phyloP scores from a whole-genome alignment of 2,888 invertebrate genomes.

The Aphodius granarius region DNA sequence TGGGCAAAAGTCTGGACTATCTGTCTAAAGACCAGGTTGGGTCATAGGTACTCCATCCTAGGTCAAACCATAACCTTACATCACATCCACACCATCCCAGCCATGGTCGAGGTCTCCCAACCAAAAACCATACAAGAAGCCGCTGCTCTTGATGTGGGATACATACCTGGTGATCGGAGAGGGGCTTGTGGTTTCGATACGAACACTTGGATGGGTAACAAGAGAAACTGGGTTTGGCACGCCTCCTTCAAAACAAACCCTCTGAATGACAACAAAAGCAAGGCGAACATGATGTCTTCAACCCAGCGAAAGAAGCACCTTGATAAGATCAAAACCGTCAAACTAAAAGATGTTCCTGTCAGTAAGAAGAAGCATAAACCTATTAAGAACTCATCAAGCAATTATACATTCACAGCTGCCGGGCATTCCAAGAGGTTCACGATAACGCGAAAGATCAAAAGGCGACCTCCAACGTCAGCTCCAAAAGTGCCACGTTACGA shows the following conservation, averaged over 20 bases:
- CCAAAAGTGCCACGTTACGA: constrained; percentile 55
- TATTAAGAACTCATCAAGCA: constrained; percentile 4
- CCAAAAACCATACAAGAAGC: constrained; percentile 56
- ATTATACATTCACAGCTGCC: constrained; percentile 21
- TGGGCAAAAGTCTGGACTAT: constrained; percentile 72
- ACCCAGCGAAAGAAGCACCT: constrained; percentile 27
- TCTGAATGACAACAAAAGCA: constrained; percentile 2
- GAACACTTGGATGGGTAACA: constrained; percentile 65
- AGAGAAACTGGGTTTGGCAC: constrained; percentile 66
- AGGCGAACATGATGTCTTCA: not conserved
- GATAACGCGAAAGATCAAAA: constrained; percentile 25
- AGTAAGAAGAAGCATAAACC: constrained; percentile 22
- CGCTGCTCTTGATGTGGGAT: constrained; percentile 57
- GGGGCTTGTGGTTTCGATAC: constrained; percentile 78
- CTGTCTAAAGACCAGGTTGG: constrained; percentile 68
- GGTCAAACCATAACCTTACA: constrained; percentile 55
- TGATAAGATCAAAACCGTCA: constrained; percentile 31
- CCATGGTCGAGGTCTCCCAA: constrained; percentile 53
- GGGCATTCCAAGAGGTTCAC: constrained; percentile 14
- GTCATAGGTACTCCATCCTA: constrained; percentile 45
- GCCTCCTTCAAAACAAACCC: not conserved
- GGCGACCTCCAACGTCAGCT: constrained; percentile 21
- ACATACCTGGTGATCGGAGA: constrained; percentile 70
- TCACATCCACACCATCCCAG: constrained; percentile 54
- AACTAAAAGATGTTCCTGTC: constrained; percentile 20